Evolutionary conservation across 2,888 invertebrate species (phyloP).

Genomic region (Uropetala carovei): DNA sequence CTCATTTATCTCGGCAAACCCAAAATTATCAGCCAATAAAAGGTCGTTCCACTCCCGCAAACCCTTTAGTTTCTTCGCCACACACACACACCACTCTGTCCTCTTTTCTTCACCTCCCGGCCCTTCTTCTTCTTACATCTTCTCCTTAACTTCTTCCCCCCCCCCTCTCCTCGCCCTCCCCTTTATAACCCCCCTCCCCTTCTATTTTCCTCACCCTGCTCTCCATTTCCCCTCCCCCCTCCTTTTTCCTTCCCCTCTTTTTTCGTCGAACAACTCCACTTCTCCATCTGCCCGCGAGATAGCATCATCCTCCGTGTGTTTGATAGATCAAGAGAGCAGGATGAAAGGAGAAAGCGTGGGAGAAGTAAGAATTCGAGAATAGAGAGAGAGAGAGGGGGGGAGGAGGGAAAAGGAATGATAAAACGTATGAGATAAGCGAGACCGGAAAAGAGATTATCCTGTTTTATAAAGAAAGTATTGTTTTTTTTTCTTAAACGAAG

Average conservation of each 20-base stretch:
- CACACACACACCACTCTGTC: too few species aligned
- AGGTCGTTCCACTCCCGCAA: neutral
- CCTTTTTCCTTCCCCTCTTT: neutral
- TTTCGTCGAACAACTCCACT: neutral
- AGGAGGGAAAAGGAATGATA: neutral
- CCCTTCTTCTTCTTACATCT: neutral
- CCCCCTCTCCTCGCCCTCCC: neutral
- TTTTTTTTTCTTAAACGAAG: too few species aligned
- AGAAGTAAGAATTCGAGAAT: too few species aligned
- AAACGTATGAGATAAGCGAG: neutral
- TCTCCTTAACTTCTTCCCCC: neutral
- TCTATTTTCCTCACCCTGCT: neutral
- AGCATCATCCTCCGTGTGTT: neutral
- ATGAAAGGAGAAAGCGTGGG: neutral
- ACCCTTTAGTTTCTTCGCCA: neutral
- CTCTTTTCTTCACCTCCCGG: neutral
- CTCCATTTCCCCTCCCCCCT: neutral
- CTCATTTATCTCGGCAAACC: constrained; percentile 12
- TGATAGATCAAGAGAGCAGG: neutral
- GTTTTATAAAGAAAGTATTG: too few species aligned
- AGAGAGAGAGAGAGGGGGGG: too few species aligned
- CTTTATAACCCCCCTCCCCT: neutral
- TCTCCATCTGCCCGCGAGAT: neutral
- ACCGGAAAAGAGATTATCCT: too few species aligned
- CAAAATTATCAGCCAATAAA: constrained; percentile 43